Evolutionary conservation across 2,888 invertebrate genomes (phyloP).

Genomic region (Drosophila sordidapex): DNA sequence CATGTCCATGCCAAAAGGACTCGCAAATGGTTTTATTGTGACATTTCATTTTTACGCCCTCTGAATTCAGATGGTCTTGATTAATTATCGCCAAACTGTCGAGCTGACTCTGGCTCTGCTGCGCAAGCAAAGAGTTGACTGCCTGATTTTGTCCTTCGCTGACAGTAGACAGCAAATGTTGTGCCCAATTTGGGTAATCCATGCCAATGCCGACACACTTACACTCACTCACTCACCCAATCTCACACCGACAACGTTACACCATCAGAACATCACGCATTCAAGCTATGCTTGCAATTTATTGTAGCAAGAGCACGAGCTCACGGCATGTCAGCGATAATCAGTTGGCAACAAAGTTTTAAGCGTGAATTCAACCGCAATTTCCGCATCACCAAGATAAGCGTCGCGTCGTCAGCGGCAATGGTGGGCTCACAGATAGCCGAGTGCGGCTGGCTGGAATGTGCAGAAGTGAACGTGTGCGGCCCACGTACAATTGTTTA

Average conservation of each 20-base stretch:
- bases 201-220: conserved; percentile 17
- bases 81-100: conserved; percentile 68
- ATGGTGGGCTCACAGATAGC: conserved; percentile 7
- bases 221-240: not conserved
- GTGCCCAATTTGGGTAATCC: conserved; percentile 35
- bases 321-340: conserved; percentile 62
- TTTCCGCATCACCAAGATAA: conserved; percentile 67
- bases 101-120: conserved; percentile 36
- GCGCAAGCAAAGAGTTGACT: conserved; percentile 52
- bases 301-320: conserved; percentile 32
- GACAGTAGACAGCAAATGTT: conserved; percentile 58
- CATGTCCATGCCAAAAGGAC: conserved; percentile 44
- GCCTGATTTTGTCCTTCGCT: conserved; percentile 52
- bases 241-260: not conserved
- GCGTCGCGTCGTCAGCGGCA: conserved; percentile 47
- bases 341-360: conserved; percentile 70
- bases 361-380: conserved; percentile 67
- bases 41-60: conserved; percentile 72
- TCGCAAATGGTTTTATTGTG: conserved; percentile 72
- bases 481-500: conserved; percentile 51
- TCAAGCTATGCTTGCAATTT: conserved; percentile 57
- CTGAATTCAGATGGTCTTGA: conserved; percentile 71
- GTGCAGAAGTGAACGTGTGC: conserved; percentile 2
- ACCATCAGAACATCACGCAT: not conserved
- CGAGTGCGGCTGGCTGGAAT: conserved; percentile 7